Base-by-base conservation (phyloP, 2,797 vertebrate species). In the Notamacropus eugenii region DNA sequence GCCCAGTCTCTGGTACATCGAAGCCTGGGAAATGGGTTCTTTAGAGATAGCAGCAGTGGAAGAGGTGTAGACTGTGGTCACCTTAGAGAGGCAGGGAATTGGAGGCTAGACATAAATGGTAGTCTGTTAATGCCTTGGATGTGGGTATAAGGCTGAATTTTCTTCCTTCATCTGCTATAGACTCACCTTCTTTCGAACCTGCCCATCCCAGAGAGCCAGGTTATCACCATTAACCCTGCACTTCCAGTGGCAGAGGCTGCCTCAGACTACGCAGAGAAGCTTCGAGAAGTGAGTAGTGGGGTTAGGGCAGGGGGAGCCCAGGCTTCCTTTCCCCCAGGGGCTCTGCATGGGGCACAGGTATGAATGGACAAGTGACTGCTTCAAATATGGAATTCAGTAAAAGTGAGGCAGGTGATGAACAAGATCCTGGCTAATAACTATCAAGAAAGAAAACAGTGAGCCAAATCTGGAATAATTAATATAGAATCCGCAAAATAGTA, bases 181-280 rank as follows among this genome's bases (percentile, higher is more conserved):
- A 97, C 97, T 0, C 97, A 99, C 16, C 97, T 99, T 58, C 99
- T 99, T 96, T 98, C 99, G 87, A 99, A 98, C 96, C 98, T 99
- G 82, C 99, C 99, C 97, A 98, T 99, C 90, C 99, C 99, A 0
- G 99, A 99, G 0, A 98, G 98, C 94, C 98, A 99, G 55, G 98
- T 99, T 97, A 97, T 99, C 96, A 97, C 98, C 55, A 99, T 99
- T 27, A 98, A 99, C 93, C 98, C 99, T 1, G 98, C 98, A 4
- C 97, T 99, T 95, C 98, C 99, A 0, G 99, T 99, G 92, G 97
- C 98, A 4, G 98, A 99, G 58, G 99, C 99, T 1, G 99, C 99
- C 0, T 98, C 99, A 57, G 99, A 99, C 97, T 99, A 99, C 28
- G 97, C 99, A 13, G 74, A 90, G 91, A 99, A 99, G 97, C 98